Evolutionary conservation across 2,797 vertebrate genomes (phyloP).

Genomic region (Alca torda): DNA sequence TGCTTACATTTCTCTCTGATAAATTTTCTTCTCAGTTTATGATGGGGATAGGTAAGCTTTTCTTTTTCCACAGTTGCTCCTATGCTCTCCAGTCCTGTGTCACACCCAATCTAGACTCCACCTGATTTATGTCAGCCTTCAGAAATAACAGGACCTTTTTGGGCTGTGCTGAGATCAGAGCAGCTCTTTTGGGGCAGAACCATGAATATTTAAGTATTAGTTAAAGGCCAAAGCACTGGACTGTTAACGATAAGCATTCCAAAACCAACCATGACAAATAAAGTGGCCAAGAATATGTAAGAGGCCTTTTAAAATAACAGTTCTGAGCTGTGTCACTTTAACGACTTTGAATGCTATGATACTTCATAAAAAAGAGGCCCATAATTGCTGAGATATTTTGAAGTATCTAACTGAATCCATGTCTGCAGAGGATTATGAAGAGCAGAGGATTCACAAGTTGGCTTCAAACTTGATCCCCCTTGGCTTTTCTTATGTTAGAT

Average conservation of each 20-base stretch:
- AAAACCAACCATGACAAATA: slow-evolving; percentile 30
- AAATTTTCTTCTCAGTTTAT: not conserved
- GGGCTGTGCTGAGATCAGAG: not conserved
- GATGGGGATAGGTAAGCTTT: not conserved
- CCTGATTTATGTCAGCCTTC: slow-evolving; percentile 12
- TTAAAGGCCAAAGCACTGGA: not conserved
- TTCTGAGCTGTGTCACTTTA: not conserved
- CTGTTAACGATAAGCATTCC: not conserved
- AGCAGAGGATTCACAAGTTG: not conserved
- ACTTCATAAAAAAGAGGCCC: not conserved
- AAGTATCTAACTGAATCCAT: not conserved
- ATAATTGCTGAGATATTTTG: not conserved
- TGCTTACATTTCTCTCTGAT: slow-evolving; percentile 11
- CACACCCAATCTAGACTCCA: not conserved
- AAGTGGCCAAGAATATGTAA: not conserved
- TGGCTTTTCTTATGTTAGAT: not conserved
- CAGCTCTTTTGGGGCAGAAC: not conserved
- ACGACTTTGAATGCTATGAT: not conserved
- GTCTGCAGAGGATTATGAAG: not conserved
- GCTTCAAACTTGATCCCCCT: not conserved
- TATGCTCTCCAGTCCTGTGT: not conserved
- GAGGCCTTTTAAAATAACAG: not conserved
- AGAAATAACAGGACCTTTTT: not conserved
- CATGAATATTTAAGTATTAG: not conserved
- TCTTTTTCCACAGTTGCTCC: not conserved